Conservation (phyloP, 1,140 invertebrate genomes). For the Hycleus cichorii region DNA sequence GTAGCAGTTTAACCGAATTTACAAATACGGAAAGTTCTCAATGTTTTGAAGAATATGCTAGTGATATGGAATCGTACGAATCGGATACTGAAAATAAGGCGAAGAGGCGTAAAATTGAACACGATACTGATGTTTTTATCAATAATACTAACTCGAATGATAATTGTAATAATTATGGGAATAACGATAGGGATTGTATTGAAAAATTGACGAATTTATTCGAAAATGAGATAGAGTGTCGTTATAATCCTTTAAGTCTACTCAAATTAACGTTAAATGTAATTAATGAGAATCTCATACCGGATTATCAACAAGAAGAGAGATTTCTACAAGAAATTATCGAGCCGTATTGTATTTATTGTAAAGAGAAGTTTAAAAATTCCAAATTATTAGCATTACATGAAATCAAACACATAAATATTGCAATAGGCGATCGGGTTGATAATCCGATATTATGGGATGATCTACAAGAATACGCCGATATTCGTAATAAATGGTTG, state of each 20-base stretch:
- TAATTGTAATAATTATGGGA: not conserved
- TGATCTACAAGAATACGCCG: slow-evolving; percentile 13
- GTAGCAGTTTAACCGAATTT: slow-evolving; percentile 31
- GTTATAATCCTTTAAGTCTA: slow-evolving; percentile 31
- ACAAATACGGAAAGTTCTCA: slow-evolving; percentile 28
- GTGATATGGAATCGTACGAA: slow-evolving; percentile 20
- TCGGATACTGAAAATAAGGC: slow-evolving; percentile 7
- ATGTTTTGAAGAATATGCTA: slow-evolving; percentile 11
- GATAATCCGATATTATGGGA: slow-evolving; percentile 29
- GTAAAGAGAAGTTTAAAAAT: slow-evolving; percentile 28
- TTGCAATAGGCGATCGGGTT: slow-evolving; percentile 33
- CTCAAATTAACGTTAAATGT: slow-evolving; percentile 24
- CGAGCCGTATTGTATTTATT: slow-evolving; percentile 28
- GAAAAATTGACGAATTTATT: slow-evolving; percentile 11
- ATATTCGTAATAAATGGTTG: slow-evolving; percentile 34
- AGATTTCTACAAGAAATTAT: slow-evolving; percentile 11
- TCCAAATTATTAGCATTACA: slow-evolving; percentile 31
- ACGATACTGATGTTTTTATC: not conserved
- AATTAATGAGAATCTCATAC: slow-evolving; percentile 32
- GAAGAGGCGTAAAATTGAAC: slow-evolving; percentile 19
- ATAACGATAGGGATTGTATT: not conserved
- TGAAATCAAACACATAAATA: slow-evolving; percentile 32
- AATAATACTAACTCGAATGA: no score
- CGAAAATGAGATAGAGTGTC: slow-evolving; percentile 15
- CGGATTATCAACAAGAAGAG: slow-evolving; percentile 23